Evolutionary conservation across 2,113 vertebrate species (phyloP).

Genomic region (Pantherophis guttatus): DNA sequence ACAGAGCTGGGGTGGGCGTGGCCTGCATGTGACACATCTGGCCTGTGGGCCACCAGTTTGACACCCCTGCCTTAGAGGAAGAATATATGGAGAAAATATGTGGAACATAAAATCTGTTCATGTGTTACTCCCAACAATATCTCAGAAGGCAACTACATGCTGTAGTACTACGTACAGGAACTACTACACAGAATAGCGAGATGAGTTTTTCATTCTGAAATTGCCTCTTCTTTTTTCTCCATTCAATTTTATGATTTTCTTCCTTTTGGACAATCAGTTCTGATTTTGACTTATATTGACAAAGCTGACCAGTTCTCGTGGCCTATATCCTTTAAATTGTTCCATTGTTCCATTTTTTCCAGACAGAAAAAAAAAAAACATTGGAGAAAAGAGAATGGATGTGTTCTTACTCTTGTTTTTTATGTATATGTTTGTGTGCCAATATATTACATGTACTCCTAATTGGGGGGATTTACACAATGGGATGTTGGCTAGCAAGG

Average conservation of each 20-base stretch:
- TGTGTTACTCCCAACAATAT: background rate
- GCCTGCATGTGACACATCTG: too few species aligned
- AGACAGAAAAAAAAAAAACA: constrained; percentile 63
- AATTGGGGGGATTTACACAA: background rate
- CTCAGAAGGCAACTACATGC: background rate
- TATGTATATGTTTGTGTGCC: constrained; percentile 13
- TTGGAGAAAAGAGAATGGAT: constrained; percentile 44
- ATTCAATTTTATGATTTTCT: constrained; percentile 45
- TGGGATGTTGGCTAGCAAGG: background rate
- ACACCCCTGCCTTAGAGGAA: background rate
- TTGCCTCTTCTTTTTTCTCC: constrained; percentile 53
- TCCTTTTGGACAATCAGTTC: constrained; percentile 45
- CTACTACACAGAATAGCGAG: constrained; percentile 36
- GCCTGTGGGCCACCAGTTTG: background rate
- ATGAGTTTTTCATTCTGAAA: constrained; percentile 68
- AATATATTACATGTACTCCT: background rate
- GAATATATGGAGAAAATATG: background rate
- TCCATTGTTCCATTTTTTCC: constrained; percentile 67
- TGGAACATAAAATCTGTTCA: too few species aligned
- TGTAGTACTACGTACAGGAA: constrained; percentile 1
- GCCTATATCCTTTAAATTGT: constrained; percentile 68
- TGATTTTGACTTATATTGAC: constrained; percentile 65
- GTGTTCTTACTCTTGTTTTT: constrained; percentile 31
- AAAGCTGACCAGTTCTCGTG: constrained; percentile 61
- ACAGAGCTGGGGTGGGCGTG: too few species aligned